phyloP scores from a whole-genome alignment of 2,113 vertebrate genomes.

The Amblyornis subalaris region DNA sequence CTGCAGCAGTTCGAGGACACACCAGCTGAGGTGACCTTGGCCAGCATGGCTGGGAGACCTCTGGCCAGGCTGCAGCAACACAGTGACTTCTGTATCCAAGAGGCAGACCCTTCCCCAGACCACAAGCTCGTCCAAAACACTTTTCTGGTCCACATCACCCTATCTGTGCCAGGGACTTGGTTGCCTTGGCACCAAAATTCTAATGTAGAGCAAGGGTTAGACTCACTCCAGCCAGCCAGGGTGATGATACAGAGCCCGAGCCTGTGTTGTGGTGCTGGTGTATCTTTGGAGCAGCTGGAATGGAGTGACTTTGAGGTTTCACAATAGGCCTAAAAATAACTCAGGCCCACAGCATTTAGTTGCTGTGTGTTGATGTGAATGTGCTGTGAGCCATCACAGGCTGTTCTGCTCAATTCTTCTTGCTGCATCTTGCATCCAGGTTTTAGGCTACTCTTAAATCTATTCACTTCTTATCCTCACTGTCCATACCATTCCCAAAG shows the following conservation, averaged over 20 bases:
- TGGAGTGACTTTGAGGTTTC: not conserved
- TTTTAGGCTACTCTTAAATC: not conserved
- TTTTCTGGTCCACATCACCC: not conserved
- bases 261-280: not conserved
- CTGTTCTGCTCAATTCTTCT: not conserved
- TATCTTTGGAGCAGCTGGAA: slow-evolving; percentile 22
- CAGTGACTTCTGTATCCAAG: not conserved
- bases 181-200: not conserved
- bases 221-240: not conserved
- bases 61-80: not conserved
- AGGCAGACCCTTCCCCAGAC: not conserved
- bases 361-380: not conserved
- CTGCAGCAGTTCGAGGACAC: not conserved
- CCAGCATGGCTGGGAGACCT: not conserved
- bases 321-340: slow-evolving; percentile 44
- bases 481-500: not conserved
- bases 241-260: not conserved
- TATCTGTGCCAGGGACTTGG: not conserved
- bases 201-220: not conserved
- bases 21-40: not conserved
- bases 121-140: not conserved
- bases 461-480: not conserved
- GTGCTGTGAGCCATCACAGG: not conserved
- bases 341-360: not conserved
- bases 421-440: not conserved